Base-by-base conservation (phyloP, 2,797 vertebrate species). In the Tragelaphus oryx region DNA sequence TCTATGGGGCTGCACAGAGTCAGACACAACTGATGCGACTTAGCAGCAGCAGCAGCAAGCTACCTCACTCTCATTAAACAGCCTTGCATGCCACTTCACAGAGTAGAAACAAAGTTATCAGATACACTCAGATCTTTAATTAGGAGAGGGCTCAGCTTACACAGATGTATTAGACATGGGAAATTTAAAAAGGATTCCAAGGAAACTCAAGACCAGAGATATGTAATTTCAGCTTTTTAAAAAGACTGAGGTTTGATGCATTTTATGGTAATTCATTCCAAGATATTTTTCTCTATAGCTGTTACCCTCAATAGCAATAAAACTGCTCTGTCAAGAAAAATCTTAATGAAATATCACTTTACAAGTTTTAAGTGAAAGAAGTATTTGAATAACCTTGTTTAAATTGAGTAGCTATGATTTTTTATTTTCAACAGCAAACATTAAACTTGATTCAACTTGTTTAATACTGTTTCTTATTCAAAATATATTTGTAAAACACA, bases 371-470 rank as follows among this genome's bases (percentile, higher is more conserved):
- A 82, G 52, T 41, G 54, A 87, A 96, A 85, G 3, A 87, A 74
- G 24, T 33, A 55, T 76, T 68, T 92, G 30, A 84, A 78, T 74
- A 81, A 87, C 13, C 54, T 82, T 55, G 30, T 85, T 94, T 88
- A 76, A 80, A 90, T 20, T 30, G 41, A 82, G 46, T 54, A 17
- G 10, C 28, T 87, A 54, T 30, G n/a, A 20, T 11, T 13, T 80
- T 74, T 87, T 54, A 54, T 83, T 76, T 94, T 93, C 60, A 91
- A 87, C 4, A 74, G n/a, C 44, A 91, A 92, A 96, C 22, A 52
- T 75, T 92, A 86, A 55, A 60, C 80, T 37, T 68, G 62, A n/a
- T 20, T 71, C 71, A 87, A 79, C 9, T 78, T 81, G 48, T 50
- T 87, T 60, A 79, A 93, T 44, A 68, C 16, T 44, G 10, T 78